phyloP scores from a whole-genome alignment of 2,888 invertebrate genomes.

The Sarcophaga carnaria region DNA sequence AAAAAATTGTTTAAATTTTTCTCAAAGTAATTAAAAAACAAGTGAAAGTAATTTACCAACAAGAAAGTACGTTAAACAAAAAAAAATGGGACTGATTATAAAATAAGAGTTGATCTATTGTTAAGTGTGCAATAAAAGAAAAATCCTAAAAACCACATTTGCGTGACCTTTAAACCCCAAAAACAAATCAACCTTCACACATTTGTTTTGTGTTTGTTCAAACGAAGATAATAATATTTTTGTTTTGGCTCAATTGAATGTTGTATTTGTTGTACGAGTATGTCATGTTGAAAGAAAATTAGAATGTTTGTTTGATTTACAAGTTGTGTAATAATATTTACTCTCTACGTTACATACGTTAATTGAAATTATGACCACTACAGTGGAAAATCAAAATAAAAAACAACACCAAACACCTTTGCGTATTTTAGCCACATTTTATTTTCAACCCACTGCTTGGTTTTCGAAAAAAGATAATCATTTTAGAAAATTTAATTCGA shows the following conservation, averaged over 20 bases:
- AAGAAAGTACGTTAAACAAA: constrained; percentile 56
- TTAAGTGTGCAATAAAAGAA: constrained; percentile 19
- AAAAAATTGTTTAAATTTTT: constrained; percentile 23
- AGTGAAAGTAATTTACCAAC: constrained; percentile 50
- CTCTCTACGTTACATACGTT: neutral
- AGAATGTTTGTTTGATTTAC: constrained; percentile 9
- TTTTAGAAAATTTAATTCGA: constrained; percentile 28
- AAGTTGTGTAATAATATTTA: constrained; percentile 60
- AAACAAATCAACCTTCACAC: neutral
- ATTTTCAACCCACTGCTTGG: constrained; percentile 62
- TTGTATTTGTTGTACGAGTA: too few species aligned
- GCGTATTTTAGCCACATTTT: constrained; percentile 62
- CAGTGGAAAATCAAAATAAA: constrained; percentile 33
- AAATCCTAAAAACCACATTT: constrained; percentile 12
- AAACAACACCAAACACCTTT: constrained; percentile 33
- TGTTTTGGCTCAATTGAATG: neutral
- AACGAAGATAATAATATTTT: neutral
- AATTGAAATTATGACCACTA: constrained; percentile 28
- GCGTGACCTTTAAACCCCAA: constrained; percentile 27
- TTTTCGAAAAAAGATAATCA: constrained; percentile 37
- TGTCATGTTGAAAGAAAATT: neutral
- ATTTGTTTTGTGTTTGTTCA: neutral
- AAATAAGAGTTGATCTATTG: neutral
- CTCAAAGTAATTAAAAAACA: constrained; percentile 3
- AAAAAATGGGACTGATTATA: constrained; percentile 7